Conservation (phyloP, 2,888 invertebrate species). For the Brachyopa scutellaris region DNA sequence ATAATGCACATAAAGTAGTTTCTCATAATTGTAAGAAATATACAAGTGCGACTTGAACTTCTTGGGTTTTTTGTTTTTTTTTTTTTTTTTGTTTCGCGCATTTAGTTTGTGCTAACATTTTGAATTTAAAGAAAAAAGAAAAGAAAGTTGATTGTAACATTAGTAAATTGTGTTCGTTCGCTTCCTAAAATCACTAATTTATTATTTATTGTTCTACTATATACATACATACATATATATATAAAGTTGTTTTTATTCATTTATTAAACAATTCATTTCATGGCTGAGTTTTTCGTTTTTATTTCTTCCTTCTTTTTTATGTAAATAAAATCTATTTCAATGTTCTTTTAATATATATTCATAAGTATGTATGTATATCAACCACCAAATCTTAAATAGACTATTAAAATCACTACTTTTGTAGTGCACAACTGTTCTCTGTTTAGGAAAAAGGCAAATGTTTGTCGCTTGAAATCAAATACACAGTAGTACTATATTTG, state of each 20-base stretch:
- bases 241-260: conserved; percentile 43
- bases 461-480: conserved; percentile 32
- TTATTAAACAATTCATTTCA: conserved; percentile 55
- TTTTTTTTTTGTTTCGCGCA: conserved; percentile 59
- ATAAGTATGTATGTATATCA: conserved; percentile 47
- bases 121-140: conserved; percentile 26
- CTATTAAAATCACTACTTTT: conserved; percentile 35
- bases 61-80: conserved; percentile 32
- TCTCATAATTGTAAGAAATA: conserved; percentile 46
- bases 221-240: conserved; percentile 34
- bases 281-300: conserved; percentile 36
- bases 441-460: conserved; percentile 50
- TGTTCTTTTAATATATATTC: not conserved
- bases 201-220: conserved; percentile 66
- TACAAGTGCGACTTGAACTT: too few relatives aligned
- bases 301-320: conserved; percentile 16
- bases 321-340: conserved; percentile 54
- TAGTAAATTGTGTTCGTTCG: conserved; percentile 65
- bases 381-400: conserved; percentile 59
- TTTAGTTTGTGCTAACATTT: conserved; percentile 65
- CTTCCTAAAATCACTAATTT: conserved; percentile 71
- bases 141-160: conserved; percentile 33
- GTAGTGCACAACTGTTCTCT: conserved; percentile 37
- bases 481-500: conserved; percentile 69
- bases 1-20: conserved; percentile 54